Conservation (phyloP, 2,888 invertebrate species). For the Gibbula magus region DNA sequence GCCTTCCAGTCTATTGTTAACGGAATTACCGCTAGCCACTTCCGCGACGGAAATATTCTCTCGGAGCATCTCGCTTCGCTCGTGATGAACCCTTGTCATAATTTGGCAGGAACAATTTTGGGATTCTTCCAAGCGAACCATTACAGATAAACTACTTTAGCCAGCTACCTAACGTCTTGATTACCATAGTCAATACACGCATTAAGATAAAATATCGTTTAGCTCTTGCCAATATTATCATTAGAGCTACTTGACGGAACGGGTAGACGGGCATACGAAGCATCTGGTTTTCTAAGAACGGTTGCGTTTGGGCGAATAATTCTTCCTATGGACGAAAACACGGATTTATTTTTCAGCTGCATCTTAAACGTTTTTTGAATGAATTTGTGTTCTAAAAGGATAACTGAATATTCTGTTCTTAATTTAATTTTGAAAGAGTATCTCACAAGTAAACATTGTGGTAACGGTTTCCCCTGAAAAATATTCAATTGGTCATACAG, state of each 20-base stretch:
- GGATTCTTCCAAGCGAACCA: conserved; percentile 6
- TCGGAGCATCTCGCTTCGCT: background rate
- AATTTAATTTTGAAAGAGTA: too few species aligned
- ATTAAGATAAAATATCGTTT: conserved; percentile 11
- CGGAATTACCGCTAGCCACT: background rate
- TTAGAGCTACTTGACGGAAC: background rate
- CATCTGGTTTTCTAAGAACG: background rate
- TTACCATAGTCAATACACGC: conserved; percentile 1
- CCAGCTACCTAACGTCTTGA: background rate
- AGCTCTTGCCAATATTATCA: background rate
- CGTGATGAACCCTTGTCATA: conserved; percentile 4
- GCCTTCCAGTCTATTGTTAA: background rate
- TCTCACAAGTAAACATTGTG: too few species aligned
- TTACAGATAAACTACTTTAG: background rate
- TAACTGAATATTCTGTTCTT: too few species aligned
- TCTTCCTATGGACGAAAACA: too few species aligned
- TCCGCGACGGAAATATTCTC: conserved; percentile 7
- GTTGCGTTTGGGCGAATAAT: too few species aligned
- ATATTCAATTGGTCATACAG: too few species aligned
- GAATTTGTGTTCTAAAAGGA: too few species aligned
- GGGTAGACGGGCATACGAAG: background rate
- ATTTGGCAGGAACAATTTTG: conserved; percentile 4
- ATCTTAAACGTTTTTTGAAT: too few species aligned
- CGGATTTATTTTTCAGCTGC: too few species aligned
- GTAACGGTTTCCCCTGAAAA: too few species aligned